Conservation (phyloP, 2,113 vertebrate species). For the Rhodinocichla rosea region DNA sequence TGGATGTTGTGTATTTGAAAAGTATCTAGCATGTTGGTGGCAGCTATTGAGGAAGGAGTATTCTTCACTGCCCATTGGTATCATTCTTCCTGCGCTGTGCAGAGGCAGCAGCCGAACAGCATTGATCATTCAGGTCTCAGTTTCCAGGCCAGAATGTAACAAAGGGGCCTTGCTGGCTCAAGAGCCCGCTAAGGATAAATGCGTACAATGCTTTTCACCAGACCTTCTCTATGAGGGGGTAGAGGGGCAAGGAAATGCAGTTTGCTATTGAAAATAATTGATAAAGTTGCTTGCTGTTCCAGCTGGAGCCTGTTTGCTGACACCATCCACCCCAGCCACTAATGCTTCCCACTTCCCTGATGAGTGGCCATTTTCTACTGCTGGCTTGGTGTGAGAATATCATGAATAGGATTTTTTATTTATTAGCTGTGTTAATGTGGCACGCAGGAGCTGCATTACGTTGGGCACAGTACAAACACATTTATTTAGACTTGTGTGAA, state of each 20-base stretch:
- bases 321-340: not conserved
- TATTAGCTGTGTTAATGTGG: constrained; percentile 46
- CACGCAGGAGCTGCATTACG: not conserved
- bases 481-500: constrained; percentile 53
- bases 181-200: not conserved
- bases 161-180: constrained; percentile 11
- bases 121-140: not conserved
- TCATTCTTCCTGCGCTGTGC: not conserved
- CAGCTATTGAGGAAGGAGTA: not conserved
- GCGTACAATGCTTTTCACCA: not conserved
- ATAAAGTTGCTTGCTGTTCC: constrained; percentile 31
- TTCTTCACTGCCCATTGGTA: not conserved
- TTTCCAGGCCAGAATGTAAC: constrained; percentile 1
- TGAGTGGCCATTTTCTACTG: constrained; percentile 15
- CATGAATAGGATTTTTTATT: constrained; percentile 44
- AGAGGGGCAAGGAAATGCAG: not conserved
- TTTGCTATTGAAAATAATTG: constrained; percentile 16
- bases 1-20: not conserved
- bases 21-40: not conserved
- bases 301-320: constrained; percentile 50
- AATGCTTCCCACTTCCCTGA: not conserved
- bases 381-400: constrained; percentile 26
- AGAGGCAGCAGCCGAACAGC: not conserved
- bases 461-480: constrained; percentile 21
- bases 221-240: not conserved